Evolutionary conservation across 1,140 invertebrate species (phyloP).

Genomic region (Nasonia giraulti): DNA sequence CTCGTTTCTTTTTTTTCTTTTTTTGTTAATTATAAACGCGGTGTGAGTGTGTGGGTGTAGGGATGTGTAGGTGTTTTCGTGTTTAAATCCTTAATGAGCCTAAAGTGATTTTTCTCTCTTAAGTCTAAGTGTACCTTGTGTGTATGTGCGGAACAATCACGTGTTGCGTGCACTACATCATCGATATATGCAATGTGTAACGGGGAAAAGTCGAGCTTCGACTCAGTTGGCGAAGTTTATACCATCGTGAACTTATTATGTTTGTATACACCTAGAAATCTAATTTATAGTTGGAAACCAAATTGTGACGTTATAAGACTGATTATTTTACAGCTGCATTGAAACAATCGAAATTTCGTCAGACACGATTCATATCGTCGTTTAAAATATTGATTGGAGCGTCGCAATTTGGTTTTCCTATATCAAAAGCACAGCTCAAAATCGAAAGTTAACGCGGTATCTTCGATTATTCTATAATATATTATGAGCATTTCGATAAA

Average conservation of each 20-base stretch:
- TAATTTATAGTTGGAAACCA: no score
- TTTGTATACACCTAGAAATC: neutral
- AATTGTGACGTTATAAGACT: no score
- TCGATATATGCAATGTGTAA: constrained; percentile 54
- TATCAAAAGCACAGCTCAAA: neutral
- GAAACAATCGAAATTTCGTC: neutral
- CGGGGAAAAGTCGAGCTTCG: constrained; percentile 41
- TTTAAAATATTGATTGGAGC: no score
- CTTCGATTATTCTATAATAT: neutral
- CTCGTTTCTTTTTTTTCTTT: neutral
- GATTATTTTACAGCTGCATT: neutral
- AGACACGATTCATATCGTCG: no score
- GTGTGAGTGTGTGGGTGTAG: neutral
- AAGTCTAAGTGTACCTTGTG: constrained; percentile 55
- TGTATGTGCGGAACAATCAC: constrained; percentile 66
- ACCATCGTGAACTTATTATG: neutral
- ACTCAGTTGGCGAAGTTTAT: constrained; percentile 2
- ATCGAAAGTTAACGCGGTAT: neutral
- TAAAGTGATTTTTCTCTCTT: constrained; percentile 61
- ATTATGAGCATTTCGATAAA: neutral
- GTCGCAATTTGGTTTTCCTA: constrained; percentile 15
- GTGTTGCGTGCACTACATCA: constrained; percentile 63
- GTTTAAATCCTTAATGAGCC: constrained; percentile 51
- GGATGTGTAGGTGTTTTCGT: neutral
- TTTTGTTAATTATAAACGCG: constrained; percentile 37